Conservation (phyloP, 2,888 invertebrate species). For the Callosobruchus maculatus region DNA sequence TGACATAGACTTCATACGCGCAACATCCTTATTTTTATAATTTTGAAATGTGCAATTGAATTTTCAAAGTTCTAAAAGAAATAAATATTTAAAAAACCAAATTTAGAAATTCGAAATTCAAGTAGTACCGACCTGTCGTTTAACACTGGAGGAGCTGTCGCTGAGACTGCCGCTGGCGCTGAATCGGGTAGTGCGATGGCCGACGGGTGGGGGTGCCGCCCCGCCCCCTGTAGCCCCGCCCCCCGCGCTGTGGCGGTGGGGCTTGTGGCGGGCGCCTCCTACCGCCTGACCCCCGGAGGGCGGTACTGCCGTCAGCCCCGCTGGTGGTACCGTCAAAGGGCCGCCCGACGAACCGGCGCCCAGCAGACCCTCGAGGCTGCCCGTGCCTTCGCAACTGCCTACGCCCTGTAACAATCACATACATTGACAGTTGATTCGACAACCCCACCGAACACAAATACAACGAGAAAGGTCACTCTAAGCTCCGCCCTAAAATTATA, state of each 20-base stretch:
- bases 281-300: not conserved
- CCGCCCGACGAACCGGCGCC: slow-evolving; percentile 43
- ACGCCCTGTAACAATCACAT: slow-evolving; percentile 28
- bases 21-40: too few relatives aligned
- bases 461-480: too few relatives aligned
- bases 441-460: too few relatives aligned
- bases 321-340: slow-evolving; percentile 23
- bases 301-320: too few relatives aligned
- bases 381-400: slow-evolving; percentile 41
- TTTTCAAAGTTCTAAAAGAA: too few relatives aligned
- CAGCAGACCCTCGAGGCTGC: slow-evolving; percentile 49
- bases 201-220: not conserved
- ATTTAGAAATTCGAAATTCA: too few relatives aligned
- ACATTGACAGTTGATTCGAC: too few relatives aligned
- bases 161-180: slow-evolving; percentile 48
- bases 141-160: slow-evolving; percentile 51
- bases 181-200: slow-evolving; percentile 23
- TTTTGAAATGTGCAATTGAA: too few relatives aligned
- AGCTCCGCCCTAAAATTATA: too few relatives aligned
- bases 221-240: not conserved
- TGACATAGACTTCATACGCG: too few relatives aligned
- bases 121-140: slow-evolving; percentile 43
- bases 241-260: slow-evolving; percentile 38
- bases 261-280: slow-evolving; percentile 48
- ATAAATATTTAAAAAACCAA: too few relatives aligned